phyloP scores from a whole-genome alignment of 37 sponge, comb jelly and placozoan species.

The Hexactinellida sp. region DNA sequence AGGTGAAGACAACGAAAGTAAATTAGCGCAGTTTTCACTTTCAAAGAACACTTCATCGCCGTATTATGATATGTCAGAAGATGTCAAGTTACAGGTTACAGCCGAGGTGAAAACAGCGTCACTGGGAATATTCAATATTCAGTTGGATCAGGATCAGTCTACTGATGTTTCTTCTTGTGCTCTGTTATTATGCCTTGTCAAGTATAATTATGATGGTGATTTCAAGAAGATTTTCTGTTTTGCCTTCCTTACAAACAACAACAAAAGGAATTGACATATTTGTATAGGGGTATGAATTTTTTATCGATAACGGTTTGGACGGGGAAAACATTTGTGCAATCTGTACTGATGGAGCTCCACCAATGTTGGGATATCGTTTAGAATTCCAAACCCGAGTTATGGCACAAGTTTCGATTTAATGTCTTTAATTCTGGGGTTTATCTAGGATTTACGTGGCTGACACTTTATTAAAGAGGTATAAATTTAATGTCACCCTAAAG shows the following conservation, averaged over 20 bases:
- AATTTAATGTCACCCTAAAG: too few species aligned
- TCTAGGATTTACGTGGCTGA: too few species aligned
- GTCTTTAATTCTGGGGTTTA: too few species aligned
- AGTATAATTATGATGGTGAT: not conserved
- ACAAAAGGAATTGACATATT: not conserved
- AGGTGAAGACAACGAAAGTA: not conserved
- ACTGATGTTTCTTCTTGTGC: not conserved
- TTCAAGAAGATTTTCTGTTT: not conserved
- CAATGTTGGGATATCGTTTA: not conserved
- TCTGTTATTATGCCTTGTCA: not conserved
- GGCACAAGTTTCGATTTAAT: not conserved
- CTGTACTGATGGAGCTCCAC: conserved; percentile 9
- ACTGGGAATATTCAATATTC: not conserved
- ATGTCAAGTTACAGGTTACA: conserved; percentile 10
- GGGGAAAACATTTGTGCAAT: not conserved
- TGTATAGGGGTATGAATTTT: not conserved
- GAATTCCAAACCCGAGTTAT: not conserved
- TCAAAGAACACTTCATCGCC: conserved; percentile 3
- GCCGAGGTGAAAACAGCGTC: not conserved
- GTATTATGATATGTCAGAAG: conserved; percentile 18
- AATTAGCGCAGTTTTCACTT: not conserved
- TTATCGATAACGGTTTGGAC: conserved; percentile 3
- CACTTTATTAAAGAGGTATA: too few species aligned
- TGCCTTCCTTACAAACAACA: conserved; percentile 11
- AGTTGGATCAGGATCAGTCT: not conserved